Percentiles rank a stretch among this genome's conserved stretches.
phyloP scores from a whole-genome alignment of 2,113 vertebrate genomes.

The Dipodomys merriami region DNA sequence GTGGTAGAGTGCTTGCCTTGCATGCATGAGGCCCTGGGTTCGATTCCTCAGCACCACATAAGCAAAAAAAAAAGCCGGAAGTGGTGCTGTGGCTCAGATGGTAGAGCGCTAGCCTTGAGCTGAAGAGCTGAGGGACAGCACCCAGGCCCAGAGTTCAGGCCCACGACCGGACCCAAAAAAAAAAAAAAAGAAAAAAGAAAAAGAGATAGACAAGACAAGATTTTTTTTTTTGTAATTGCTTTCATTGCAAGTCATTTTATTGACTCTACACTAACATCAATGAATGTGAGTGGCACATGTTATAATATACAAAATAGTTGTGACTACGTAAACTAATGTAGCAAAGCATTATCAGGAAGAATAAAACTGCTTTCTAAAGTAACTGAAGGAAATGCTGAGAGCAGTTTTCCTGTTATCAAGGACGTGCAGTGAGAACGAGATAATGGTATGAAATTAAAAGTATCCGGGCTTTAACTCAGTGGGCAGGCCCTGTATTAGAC shows the following conservation, averaged over 20 bases:
- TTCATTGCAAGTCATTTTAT: conserved; percentile 51
- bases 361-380: conserved; percentile 46
- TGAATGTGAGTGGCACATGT: conserved; percentile 17
- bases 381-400: conserved; percentile 56
- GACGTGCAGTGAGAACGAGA: conserved; percentile 44
- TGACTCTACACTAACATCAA: not conserved
- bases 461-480: too few species aligned
- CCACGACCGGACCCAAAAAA: too few species aligned
- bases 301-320: conserved; percentile 24
- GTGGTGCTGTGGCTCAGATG: too few species aligned
- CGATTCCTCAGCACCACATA: too few species aligned
- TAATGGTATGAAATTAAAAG: conserved; percentile 20
- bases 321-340: conserved; percentile 4
- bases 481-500: not conserved
- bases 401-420: conserved; percentile 43
- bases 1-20: too few species aligned
- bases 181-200: too few species aligned
- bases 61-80: too few species aligned
- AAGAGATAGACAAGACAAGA: not conserved
- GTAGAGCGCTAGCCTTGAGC: too few species aligned
- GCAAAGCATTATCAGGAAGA: conserved; percentile 24
- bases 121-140: too few species aligned
- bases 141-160: too few species aligned
- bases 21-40: too few species aligned
- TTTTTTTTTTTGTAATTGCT: conserved; percentile 41